Conservation (phyloP, 2,888 invertebrate species). For the Lycia hirtaria region DNA sequence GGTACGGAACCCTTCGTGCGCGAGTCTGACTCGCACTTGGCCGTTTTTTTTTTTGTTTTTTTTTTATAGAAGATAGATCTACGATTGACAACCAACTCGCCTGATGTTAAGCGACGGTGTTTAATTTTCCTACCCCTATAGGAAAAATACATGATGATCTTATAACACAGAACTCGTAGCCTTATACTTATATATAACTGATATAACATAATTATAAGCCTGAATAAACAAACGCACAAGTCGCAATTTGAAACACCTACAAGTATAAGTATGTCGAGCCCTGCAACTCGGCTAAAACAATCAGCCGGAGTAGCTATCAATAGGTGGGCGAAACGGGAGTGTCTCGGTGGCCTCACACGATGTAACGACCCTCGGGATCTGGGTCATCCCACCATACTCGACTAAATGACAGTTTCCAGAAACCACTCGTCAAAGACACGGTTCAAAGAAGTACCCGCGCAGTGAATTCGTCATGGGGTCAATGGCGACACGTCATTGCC, state of each 20-base stretch:
- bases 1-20: too few relatives aligned
- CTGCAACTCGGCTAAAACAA: slow-evolving; percentile 26
- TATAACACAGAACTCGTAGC: too few relatives aligned
- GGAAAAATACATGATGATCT: too few relatives aligned
- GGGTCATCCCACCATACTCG: slow-evolving; percentile 25
- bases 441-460: not conserved
- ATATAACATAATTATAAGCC: not conserved
- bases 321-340: slow-evolving; percentile 38
- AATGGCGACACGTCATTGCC: not conserved
- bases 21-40: too few relatives aligned
- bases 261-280: not conserved
- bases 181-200: too few relatives aligned
- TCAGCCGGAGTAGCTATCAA: slow-evolving; percentile 31
- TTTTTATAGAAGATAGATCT: too few relatives aligned
- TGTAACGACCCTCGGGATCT: slow-evolving; percentile 24
- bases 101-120: too few relatives aligned
- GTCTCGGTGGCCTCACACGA: slow-evolving; percentile 31
- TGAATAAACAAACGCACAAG: slow-evolving; percentile 11
- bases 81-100: too few relatives aligned
- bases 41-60: too few relatives aligned
- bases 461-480: not conserved
- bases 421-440: not conserved
- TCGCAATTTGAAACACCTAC: not conserved
- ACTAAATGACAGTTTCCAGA: slow-evolving; percentile 14
- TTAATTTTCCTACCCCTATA: too few relatives aligned